A percentile compares a stretch with the other conserved stretches of the same genome.
These are phyloP conservation scores for Pristionchus exspectatus DNA, from an alignment of 2,888 invertebrate species.

Conservation along the genomic window DNA sequence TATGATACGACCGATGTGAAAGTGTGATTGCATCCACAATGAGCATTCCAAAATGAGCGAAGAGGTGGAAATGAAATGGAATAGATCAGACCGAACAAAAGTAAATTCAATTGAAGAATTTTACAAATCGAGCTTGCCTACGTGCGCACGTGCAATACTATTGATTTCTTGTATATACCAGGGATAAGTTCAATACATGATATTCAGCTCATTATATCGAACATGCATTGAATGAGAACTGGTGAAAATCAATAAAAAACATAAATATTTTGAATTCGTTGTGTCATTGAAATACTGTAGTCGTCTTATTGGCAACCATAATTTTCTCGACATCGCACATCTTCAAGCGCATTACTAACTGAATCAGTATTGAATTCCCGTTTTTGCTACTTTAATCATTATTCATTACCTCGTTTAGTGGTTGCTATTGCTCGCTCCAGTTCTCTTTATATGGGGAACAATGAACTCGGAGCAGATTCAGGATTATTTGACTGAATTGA, in stretches of 20 bases:
- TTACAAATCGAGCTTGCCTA: background rate
- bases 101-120: background rate
- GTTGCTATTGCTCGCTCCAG: background rate
- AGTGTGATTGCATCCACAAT: constrained; percentile 49
- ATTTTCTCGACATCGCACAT: too few species aligned
- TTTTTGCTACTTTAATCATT: background rate
- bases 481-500: constrained; percentile 48
- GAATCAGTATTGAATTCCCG: background rate
- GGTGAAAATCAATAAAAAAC: too few species aligned
- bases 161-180: too few species aligned
- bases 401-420: background rate
- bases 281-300: too few species aligned
- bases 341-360: background rate
- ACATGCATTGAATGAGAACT: too few species aligned
- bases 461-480: constrained; percentile 52
- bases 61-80: background rate
- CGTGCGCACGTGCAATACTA: background rate
- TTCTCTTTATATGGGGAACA: background rate
- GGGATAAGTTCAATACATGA: too few species aligned
- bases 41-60: constrained; percentile 17
- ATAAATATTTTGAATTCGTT: too few species aligned
- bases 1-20: constrained; percentile 31
- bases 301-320: too few species aligned
- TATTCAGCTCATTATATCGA: too few species aligned
- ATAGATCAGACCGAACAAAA: background rate